A percentile compares a stretch with the other conserved stretches of the same genome.
Evolutionary conservation across 2,797 vertebrate genomes (phyloP).

Genomic region (Streptopelia turtur): DNA sequence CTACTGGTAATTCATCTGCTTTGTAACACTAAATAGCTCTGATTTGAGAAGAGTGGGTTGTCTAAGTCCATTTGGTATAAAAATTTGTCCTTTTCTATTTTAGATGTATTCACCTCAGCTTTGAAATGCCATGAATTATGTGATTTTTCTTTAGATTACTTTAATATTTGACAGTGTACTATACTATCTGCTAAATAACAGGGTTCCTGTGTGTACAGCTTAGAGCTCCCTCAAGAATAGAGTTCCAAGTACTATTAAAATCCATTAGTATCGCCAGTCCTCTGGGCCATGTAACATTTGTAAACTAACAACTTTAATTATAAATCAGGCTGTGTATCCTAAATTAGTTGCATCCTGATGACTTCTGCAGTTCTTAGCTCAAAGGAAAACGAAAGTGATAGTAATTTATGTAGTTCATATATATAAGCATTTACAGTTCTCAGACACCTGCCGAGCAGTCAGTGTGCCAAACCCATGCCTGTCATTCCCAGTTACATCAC

Average conservation of each 20-base stretch:
- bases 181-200: conserved; percentile 12
- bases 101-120: neutral
- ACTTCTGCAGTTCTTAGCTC: neutral
- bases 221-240: neutral
- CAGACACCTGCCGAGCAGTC: neutral
- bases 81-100: conserved; percentile 15
- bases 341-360: conserved; percentile 33
- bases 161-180: neutral
- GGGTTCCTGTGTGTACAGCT: conserved; percentile 3
- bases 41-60: neutral
- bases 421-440: neutral
- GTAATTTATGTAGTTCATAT: neutral
- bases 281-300: conserved; percentile 7
- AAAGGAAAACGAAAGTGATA: neutral
- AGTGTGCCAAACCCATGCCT: neutral
- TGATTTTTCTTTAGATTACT: conserved; percentile 2
- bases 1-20: neutral
- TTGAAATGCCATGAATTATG: conserved; percentile 9
- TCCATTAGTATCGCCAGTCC: neutral
- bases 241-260: conserved; percentile 24
- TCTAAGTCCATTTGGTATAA: conserved; percentile 3
- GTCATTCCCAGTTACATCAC: neutral
- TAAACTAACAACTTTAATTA: conserved; percentile 55
- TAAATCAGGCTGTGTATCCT: conserved; percentile 13
- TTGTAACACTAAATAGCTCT: conserved; percentile 31